Percentiles rank a stretch among this genome's conserved stretches.
Evolutionary conservation across 2,888 invertebrate genomes (phyloP).

Genomic region (Himalopsyche kuldschensis): DNA sequence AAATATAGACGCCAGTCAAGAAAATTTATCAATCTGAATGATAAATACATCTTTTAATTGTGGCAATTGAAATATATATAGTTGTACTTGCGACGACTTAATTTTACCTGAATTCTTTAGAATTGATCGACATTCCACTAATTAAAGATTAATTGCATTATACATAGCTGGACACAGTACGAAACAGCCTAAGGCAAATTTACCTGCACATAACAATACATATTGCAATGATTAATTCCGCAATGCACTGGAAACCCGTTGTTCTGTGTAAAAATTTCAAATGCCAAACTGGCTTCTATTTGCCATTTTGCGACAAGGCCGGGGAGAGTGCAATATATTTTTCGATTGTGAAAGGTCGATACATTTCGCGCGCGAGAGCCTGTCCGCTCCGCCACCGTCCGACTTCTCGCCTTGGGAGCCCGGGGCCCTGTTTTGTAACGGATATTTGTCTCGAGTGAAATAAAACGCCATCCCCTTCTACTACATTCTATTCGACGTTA

Average conservation of each 20-base stretch:
- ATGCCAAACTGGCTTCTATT: background rate
- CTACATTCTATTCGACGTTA: background rate
- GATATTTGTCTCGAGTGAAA: background rate
- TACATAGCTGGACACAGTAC: too few species aligned
- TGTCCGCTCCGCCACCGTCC: background rate
- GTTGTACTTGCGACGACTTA: too few species aligned
- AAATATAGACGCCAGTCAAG: background rate
- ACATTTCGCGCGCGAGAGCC: background rate
- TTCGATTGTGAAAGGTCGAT: slow-evolving; percentile 1
- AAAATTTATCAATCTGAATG: too few species aligned
- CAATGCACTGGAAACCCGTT: background rate
- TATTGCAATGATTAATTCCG: background rate
- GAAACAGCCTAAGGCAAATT: background rate
- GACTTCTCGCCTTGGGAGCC: background rate
- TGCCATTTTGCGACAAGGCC: background rate
- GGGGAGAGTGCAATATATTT: background rate
- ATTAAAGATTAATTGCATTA: background rate
- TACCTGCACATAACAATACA: background rate
- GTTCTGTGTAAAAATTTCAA: background rate
- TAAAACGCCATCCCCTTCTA: background rate
- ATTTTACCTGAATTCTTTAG: too few species aligned
- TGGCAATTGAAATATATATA: too few species aligned
- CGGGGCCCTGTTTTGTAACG: background rate
- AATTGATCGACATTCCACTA: background rate
- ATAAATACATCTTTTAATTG: too few species aligned